Percentiles rank a stretch among this genome's conserved stretches.
Evolutionary conservation across 2,888 invertebrate species (phyloP).

Genomic region (Anorthoa munda): DNA sequence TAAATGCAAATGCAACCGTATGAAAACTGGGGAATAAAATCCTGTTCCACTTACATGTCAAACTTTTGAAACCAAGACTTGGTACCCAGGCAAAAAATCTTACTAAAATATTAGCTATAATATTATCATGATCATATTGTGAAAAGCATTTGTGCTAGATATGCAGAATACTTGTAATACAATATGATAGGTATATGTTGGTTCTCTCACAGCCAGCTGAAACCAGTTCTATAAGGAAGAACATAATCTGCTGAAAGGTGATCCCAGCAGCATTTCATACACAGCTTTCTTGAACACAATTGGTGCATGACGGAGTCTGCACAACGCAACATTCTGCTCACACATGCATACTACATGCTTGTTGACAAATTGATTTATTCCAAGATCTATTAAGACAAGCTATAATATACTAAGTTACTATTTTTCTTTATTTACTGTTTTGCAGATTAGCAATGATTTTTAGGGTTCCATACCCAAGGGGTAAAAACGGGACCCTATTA

Average conservation of each 20-base stretch:
- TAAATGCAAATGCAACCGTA: neutral
- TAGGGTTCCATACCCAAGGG: no score
- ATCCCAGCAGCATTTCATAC: conserved; percentile 71
- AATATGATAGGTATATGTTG: neutral
- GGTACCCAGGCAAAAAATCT: neutral
- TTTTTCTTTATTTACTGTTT: no score
- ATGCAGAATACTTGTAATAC: neutral
- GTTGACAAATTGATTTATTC: conserved; percentile 44
- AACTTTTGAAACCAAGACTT: neutral
- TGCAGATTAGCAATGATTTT: no score
- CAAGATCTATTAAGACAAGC: conserved; percentile 10
- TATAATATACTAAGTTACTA: neutral
- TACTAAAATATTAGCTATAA: neutral
- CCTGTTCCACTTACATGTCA: neutral
- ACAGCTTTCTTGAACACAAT: conserved; percentile 82
- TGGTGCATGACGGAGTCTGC: conserved; percentile 79
- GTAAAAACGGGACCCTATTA: no score
- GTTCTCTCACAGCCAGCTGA: conserved; percentile 6
- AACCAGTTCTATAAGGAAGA: conserved; percentile 73
- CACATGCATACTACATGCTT: conserved; percentile 16
- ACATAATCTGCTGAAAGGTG: conserved; percentile 77
- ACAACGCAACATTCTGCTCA: conserved; percentile 56
- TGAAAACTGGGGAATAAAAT: neutral
- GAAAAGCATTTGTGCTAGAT: neutral
- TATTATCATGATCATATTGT: neutral